Percentiles rank a stretch among this genome's conserved stretches.
Conservation (phyloP, 2,797 vertebrate genomes). For the Acridotheres tristis region DNA sequence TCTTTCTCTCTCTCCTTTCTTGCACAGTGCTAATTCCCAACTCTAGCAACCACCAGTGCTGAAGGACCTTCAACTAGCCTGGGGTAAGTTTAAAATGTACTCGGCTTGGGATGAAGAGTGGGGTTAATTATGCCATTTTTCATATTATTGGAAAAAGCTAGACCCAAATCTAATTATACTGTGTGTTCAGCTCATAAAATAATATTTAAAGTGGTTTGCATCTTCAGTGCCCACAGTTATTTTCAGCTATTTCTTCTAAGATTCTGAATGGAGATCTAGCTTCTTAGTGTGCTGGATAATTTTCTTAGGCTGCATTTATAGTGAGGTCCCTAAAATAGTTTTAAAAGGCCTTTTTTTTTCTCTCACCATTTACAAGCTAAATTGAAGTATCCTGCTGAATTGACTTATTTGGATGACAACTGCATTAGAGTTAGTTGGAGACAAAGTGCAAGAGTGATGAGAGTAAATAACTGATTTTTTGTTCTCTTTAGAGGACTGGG, state of each 20-base stretch:
- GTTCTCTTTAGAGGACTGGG: neutral
- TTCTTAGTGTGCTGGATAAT: neutral
- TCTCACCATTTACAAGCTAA: neutral
- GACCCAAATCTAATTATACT: neutral
- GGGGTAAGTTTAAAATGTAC: constrained; percentile 72
- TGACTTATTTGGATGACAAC: neutral
- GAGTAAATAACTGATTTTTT: neutral
- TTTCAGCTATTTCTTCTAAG: constrained; percentile 7
- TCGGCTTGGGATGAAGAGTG: neutral
- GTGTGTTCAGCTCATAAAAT: neutral
- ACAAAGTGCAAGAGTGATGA: neutral
- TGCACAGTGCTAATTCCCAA: constrained; percentile 56
- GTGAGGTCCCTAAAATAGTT: neutral
- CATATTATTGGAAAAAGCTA: neutral
- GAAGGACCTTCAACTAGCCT: constrained; percentile 63
- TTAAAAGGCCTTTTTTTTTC: neutral
- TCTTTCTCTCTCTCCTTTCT: constrained; percentile 20
- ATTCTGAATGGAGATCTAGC: neutral
- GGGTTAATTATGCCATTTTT: neutral
- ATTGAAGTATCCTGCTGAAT: neutral
- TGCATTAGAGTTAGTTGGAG: neutral
- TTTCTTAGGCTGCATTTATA: neutral
- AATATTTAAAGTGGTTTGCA: neutral
- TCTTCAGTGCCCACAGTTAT: neutral
- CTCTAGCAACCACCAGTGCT: constrained; percentile 11